Evolutionary conservation across 1,140 invertebrate genomes (phyloP).

Genomic region (Trachymyrmex septentrionalis): DNA sequence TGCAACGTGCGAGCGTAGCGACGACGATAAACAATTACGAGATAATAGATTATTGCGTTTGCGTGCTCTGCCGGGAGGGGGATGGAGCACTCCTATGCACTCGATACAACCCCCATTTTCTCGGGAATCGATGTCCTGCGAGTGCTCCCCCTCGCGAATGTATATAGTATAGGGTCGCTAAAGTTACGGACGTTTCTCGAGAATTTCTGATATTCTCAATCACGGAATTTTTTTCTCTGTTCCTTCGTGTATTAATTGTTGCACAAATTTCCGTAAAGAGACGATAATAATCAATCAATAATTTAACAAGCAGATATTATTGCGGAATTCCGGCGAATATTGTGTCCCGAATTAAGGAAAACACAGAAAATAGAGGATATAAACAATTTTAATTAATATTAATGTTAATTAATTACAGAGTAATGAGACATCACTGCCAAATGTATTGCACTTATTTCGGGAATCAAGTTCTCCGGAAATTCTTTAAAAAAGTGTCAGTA

Average conservation of each 20-base stretch:
- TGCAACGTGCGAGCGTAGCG: conserved; percentile 80
- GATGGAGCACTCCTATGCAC: background rate
- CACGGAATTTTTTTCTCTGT: conserved; percentile 1
- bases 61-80: conserved; percentile 76
- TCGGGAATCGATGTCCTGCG: background rate
- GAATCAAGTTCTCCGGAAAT: conserved; percentile 7
- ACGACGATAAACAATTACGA: conserved; percentile 80
- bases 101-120: conserved; percentile 20
- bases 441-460: background rate
- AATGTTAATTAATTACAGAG: conserved; percentile 13
- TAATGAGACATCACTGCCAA: conserved; percentile 36
- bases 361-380: background rate
- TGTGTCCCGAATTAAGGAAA: background rate
- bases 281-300: background rate
- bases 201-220: conserved; percentile 26
- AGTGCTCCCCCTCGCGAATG: conserved; percentile 68
- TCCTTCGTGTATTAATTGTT: background rate
- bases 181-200: conserved; percentile 65
- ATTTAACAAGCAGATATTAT: background rate
- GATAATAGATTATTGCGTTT: conserved; percentile 83
- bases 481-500: background rate
- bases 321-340: background rate
- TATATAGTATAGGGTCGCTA: conserved; percentile 77
- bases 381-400: conserved; percentile 7
- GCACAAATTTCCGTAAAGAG: background rate